Percentiles rank a stretch among this genome's conserved stretches.
phyloP scores from a whole-genome alignment of 2,888 invertebrate species.

The Drosophila hamatofila region DNA sequence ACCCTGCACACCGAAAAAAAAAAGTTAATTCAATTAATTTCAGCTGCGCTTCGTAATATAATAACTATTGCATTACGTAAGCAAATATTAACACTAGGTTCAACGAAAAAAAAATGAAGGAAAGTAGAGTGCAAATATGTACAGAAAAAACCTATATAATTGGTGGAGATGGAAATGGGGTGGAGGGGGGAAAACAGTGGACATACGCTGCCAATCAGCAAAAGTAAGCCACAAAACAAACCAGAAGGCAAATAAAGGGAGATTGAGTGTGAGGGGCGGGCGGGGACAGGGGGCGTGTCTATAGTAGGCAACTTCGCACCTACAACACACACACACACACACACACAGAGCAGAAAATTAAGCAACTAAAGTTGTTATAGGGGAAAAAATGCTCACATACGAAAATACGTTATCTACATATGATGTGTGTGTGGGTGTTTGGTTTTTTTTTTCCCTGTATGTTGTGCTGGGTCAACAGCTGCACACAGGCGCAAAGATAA shows the following conservation, averaged over 20 bases:
- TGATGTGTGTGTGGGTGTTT: neutral
- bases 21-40: slow-evolving; percentile 68
- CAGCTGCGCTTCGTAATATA: slow-evolving; percentile 21
- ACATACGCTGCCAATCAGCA: slow-evolving; percentile 70
- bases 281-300: neutral
- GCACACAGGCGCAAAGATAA: slow-evolving; percentile 44
- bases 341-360: slow-evolving; percentile 46
- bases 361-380: slow-evolving; percentile 50
- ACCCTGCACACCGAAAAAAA: neutral
- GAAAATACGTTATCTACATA: slow-evolving; percentile 27
- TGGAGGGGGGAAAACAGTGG: slow-evolving; percentile 25
- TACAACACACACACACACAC: slow-evolving; percentile 29
- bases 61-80: slow-evolving; percentile 62
- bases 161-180: neutral
- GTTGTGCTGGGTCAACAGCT: slow-evolving; percentile 41
- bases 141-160: slow-evolving; percentile 25
- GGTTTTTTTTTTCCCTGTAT: neutral
- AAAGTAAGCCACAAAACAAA: slow-evolving; percentile 68
- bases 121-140: slow-evolving; percentile 31
- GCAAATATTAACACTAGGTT: slow-evolving; percentile 54
- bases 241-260: slow-evolving; percentile 45
- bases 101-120: slow-evolving; percentile 4
- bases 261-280: neutral
- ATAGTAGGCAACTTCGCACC: slow-evolving; percentile 45
- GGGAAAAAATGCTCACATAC: slow-evolving; percentile 18